Percentiles rank a stretch among this genome's conserved stretches.
Evolutionary conservation across 2,888 invertebrate genomes (phyloP).

Genomic region (Leuctra nigra): DNA sequence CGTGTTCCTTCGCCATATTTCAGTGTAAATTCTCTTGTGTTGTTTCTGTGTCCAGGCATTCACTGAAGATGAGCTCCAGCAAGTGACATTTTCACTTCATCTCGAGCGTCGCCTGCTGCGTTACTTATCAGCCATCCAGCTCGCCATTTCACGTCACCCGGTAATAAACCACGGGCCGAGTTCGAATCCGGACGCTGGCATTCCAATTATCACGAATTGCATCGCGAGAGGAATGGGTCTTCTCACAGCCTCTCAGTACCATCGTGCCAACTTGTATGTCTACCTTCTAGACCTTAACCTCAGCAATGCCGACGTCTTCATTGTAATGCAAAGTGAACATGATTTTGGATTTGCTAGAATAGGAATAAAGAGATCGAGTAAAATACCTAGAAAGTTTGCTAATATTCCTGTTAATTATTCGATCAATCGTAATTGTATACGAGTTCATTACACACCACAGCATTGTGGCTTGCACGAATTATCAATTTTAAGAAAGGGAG

Average conservation of each 20-base stretch:
- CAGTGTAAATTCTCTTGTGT: too few relatives aligned
- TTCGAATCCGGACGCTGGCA: constrained; percentile 35
- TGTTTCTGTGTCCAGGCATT: constrained; percentile 49
- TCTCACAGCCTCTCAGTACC: constrained; percentile 49
- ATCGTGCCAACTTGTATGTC: constrained; percentile 51
- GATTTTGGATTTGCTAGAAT: constrained; percentile 41
- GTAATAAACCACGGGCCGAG: not conserved
- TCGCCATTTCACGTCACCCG: constrained; percentile 13
- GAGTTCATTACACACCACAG: constrained; percentile 45
- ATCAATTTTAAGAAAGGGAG: constrained; percentile 49
- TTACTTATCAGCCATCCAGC: constrained; percentile 38
- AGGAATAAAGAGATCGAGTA: not conserved
- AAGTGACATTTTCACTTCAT: constrained; percentile 44
- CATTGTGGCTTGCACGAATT: constrained; percentile 51
- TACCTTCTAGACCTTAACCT: constrained; percentile 39
- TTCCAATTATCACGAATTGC: constrained; percentile 45
- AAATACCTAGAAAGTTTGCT: not conserved
- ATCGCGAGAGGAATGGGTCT: constrained; percentile 55
- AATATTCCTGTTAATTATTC: constrained; percentile 22
- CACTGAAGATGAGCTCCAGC: constrained; percentile 48
- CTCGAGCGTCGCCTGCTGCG: constrained; percentile 51
- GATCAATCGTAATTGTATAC: constrained; percentile 4
- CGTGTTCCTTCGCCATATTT: too few relatives aligned
- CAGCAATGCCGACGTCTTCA: constrained; percentile 45
- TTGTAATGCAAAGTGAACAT: constrained; percentile 45